Conservation (phyloP, 1,140 invertebrate species). For the Drosophila ogumai region DNA sequence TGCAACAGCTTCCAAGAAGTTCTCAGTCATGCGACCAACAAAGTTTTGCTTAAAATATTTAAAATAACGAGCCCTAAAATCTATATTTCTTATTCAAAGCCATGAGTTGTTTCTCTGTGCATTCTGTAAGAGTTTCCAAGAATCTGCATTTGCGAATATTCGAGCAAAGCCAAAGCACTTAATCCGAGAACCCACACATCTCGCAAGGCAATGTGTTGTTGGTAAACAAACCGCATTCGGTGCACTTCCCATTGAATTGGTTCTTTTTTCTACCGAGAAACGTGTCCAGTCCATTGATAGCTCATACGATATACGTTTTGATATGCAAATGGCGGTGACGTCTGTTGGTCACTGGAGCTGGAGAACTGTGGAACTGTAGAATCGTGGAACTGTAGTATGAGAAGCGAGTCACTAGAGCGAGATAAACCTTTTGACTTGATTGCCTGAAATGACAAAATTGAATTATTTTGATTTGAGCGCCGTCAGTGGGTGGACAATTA, state of each 20-base stretch:
- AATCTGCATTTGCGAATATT: conserved; percentile 15
- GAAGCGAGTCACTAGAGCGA: conserved; percentile 46
- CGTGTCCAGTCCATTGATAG: conserved; percentile 36
- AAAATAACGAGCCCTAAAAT: not conserved
- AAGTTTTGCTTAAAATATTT: not conserved
- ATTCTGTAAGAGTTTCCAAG: conserved; percentile 31
- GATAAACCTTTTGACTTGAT: conserved; percentile 75
- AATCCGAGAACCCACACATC: conserved; percentile 20
- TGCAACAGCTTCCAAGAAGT: not conserved
- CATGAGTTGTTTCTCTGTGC: not conserved
- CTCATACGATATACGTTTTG: conserved; percentile 21
- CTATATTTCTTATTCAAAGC: not conserved
- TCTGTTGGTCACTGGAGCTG: conserved; percentile 29
- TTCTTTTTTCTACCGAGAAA: conserved; percentile 10
- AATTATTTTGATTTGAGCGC: conserved; percentile 82
- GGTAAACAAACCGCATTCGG: conserved; percentile 33
- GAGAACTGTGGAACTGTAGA: conserved; percentile 11
- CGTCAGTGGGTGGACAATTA: conserved; percentile 80
- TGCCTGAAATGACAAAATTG: conserved; percentile 82
- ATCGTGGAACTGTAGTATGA: not conserved
- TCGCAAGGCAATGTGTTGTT: conserved; percentile 14
- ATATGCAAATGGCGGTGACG: conserved; percentile 50
- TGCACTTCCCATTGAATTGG: conserved; percentile 18
- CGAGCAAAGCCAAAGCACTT: conserved; percentile 14
- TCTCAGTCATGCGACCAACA: not conserved